Evolutionary conservation across 1,140 invertebrate species (phyloP).

Genomic region (Euura saliciscinereae): DNA sequence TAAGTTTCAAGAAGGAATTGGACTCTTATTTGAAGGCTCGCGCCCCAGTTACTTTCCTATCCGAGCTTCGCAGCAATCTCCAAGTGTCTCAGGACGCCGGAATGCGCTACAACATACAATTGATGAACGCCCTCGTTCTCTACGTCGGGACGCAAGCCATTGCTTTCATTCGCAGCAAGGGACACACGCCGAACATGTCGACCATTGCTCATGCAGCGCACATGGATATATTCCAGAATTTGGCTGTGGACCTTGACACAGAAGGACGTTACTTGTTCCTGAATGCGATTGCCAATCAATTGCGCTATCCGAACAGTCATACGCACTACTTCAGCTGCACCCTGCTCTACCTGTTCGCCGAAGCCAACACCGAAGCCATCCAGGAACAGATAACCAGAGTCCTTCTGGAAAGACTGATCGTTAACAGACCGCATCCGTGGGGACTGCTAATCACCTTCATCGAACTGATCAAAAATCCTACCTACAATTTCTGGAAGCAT

Average conservation of each 20-base stretch:
- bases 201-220: slow-evolving; percentile 97
- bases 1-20: slow-evolving; percentile 91
- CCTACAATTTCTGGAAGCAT: slow-evolving; percentile 99
- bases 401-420: slow-evolving; percentile 94
- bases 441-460: slow-evolving; percentile 98
- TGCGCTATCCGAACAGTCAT: slow-evolving; percentile 98
- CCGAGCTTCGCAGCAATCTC: slow-evolving; percentile 88
- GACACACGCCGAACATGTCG: slow-evolving; percentile 90
- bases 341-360: slow-evolving; percentile 95
- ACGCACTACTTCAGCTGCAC: slow-evolving; percentile 99
- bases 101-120: slow-evolving; percentile 90
- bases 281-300: slow-evolving; percentile 97
- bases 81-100: slow-evolving; percentile 88
- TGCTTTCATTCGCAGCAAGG: slow-evolving; percentile 82
- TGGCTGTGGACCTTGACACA: slow-evolving; percentile 96
- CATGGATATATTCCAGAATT: slow-evolving; percentile 99
- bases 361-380: slow-evolving; percentile 96
- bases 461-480: slow-evolving; percentile 97
- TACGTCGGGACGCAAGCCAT: slow-evolving; percentile 98
- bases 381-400: slow-evolving; percentile 93
- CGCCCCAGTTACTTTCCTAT: slow-evolving; percentile 93
- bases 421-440: slow-evolving; percentile 99
- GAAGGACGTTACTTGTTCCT: slow-evolving; percentile 97
- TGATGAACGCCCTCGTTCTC: slow-evolving; percentile 96
- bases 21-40: slow-evolving; percentile 96